Evolutionary conservation across 2,888 invertebrate genomes (phyloP).

Genomic region (Clepsis dumicolana): DNA sequence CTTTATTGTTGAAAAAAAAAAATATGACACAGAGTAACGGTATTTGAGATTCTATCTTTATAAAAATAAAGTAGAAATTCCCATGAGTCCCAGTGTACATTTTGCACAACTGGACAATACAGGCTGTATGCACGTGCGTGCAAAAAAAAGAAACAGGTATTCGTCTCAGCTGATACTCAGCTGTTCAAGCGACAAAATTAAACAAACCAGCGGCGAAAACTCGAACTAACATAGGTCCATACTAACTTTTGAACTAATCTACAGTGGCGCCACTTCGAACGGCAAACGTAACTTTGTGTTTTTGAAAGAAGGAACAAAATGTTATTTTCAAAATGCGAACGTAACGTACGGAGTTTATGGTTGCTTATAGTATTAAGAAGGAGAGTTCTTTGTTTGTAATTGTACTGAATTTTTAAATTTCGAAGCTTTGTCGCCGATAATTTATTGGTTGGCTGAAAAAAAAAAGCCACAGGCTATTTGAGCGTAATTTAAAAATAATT

Average conservation of each 20-base stretch:
- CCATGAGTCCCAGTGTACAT: slow-evolving; percentile 49
- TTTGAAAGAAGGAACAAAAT: slow-evolving; percentile 2
- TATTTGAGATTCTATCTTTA: neutral
- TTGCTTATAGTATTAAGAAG: neutral
- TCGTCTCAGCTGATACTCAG: slow-evolving; percentile 66
- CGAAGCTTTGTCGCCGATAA: slow-evolving; percentile 30
- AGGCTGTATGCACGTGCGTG: slow-evolving; percentile 54
- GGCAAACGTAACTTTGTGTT: slow-evolving; percentile 21
- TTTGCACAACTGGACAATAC: slow-evolving; percentile 57
- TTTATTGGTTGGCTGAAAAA: slow-evolving; percentile 26
- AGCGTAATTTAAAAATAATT: slow-evolving; percentile 9
- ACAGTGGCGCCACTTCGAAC: slow-evolving; percentile 4
- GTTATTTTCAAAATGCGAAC: slow-evolving; percentile 12
- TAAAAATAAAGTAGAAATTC: neutral
- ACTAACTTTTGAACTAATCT: neutral
- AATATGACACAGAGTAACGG: neutral
- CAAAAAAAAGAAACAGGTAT: slow-evolving; percentile 48
- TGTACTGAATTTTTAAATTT: slow-evolving; percentile 37
- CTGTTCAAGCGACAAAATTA: slow-evolving; percentile 54
- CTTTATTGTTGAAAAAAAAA: slow-evolving; percentile 24
- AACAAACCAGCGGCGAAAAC: slow-evolving; percentile 14
- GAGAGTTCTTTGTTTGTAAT: slow-evolving; percentile 34
- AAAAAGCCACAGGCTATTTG: slow-evolving; percentile 25
- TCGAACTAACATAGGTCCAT: slow-evolving; percentile 9
- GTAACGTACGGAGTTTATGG: neutral